Evolutionary conservation across 2,797 vertebrate genomes (phyloP), one percentile per base, ranked within the genome.

Genomic region (Pseudochaenichthys georgianus): DNA sequence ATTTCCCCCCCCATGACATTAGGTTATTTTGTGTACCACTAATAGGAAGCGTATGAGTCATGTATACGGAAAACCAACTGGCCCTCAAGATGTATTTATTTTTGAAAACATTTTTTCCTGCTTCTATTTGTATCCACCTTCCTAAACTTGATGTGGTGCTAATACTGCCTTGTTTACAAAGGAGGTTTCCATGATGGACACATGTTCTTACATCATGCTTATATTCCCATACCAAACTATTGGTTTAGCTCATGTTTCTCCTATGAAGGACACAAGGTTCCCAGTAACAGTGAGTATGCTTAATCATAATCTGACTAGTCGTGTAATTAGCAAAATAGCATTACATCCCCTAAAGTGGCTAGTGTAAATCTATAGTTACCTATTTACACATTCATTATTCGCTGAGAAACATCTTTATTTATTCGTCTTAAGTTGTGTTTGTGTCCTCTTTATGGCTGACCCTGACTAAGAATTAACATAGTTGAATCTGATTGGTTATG

Each of bases 41-140:
- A 70, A 88, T 69, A 83, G 53, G 65, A 85, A 77, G 55, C 4
- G 19, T 23, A 73, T 83, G 89, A 89, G 74, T 90, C 82, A 89
- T 51, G 63, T 63, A 52, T 81, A 67, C 45, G 67, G 67, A 78
- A 60, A 64, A 82, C 43, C 17, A 34, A 55, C 31, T 38, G 13
- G 5, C 54, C 68, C 63, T 64, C 34, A 34, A 38, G 65, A 48
- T 38, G 62, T 57, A n/a, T 5, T 28, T 38, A 9, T 38, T 38
- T 28, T 28, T 5, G 4, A 28, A 28, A 28, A 28, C 28, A 28
- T 28, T 73, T 38, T 13, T 71, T 70, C 11, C 64, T 63, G 59
- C 61, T 78, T 76, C 70, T 76, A 82, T 87, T 82, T 67, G 61
- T 31, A 60, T 55, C 42, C 47, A 57, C 50, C 46, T 11, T 0